Percentiles rank a stretch among this genome's conserved stretches.
Evolutionary conservation across 2,797 vertebrate genomes (phyloP).

Genomic region (Eulemur coronatus): DNA sequence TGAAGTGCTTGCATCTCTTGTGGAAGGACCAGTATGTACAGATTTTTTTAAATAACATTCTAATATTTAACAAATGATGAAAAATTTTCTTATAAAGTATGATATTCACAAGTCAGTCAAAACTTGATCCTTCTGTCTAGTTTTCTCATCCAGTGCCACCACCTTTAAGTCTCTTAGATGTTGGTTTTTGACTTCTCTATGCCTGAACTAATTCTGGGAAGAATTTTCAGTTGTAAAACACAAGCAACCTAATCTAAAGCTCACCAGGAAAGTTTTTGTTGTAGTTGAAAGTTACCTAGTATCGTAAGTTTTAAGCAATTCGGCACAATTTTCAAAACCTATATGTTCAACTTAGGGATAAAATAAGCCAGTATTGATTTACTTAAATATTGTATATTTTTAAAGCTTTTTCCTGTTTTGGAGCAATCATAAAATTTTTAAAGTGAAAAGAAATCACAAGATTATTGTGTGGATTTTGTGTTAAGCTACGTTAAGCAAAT

Average conservation of each 20-base stretch:
- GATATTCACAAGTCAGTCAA: not conserved
- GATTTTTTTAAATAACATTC: not conserved
- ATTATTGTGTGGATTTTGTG: not conserved
- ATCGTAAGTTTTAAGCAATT: not conserved
- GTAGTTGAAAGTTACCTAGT: not conserved
- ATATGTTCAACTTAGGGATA: not conserved
- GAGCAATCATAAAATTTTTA: constrained; percentile 5
- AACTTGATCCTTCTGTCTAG: not conserved
- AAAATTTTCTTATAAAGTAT: not conserved
- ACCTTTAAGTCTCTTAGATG: not conserved
- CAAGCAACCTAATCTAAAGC: constrained; percentile 1
- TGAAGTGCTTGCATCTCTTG: constrained; percentile 93
- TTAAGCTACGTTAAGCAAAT: not conserved
- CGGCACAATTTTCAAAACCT: not conserved
- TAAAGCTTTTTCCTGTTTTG: not conserved
- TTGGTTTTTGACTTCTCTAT: constrained; percentile 8
- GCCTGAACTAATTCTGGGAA: not conserved
- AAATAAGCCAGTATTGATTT: not conserved
- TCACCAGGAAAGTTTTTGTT: not conserved
- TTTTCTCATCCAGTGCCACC: not conserved
- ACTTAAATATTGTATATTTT: constrained; percentile 29
- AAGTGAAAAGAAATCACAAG: constrained; percentile 24
- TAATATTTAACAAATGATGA: not conserved
- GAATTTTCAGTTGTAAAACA: constrained; percentile 4
- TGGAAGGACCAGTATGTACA: constrained; percentile 94